phyloP scores from a whole-genome alignment of 2,113 vertebrate species.

The Taxidea taxus region DNA sequence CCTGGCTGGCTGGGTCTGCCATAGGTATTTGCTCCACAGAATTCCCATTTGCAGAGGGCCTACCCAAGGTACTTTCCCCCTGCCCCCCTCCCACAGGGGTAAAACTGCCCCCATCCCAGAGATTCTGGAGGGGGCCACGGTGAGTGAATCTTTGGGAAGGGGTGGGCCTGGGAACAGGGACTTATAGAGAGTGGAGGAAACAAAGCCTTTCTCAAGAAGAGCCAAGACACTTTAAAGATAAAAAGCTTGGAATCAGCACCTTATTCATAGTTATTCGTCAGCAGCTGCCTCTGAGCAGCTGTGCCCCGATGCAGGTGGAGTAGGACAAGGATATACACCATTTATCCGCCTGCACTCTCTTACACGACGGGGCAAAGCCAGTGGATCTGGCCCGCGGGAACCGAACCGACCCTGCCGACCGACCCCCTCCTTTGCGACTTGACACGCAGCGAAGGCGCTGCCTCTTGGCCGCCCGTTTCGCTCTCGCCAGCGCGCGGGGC shows the following conservation, averaged over 20 bases:
- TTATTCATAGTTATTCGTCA: not conserved
- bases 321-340: not conserved
- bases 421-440: not conserved
- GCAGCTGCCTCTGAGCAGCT: not conserved
- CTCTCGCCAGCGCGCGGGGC: not conserved
- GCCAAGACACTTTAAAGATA: constrained; percentile 4
- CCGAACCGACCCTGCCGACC: not conserved
- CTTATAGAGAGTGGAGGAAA: not conserved
- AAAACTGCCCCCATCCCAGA: not conserved
- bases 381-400: not conserved
- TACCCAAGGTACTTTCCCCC: not conserved
- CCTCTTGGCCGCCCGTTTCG: not conserved
- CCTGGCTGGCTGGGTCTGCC: not conserved
- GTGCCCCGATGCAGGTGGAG: not conserved
- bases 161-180: not conserved
- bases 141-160: not conserved
- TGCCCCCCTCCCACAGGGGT: not conserved
- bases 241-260: constrained; percentile 8
- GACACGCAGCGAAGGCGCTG: not conserved
- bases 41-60: not conserved
- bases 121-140: not conserved
- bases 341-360: not conserved
- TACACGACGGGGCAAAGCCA: not conserved
- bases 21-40: not conserved
- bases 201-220: constrained; percentile 1